Conservation (phyloP, 2,113 vertebrate species). For the Oplegnathus fasciatus region DNA sequence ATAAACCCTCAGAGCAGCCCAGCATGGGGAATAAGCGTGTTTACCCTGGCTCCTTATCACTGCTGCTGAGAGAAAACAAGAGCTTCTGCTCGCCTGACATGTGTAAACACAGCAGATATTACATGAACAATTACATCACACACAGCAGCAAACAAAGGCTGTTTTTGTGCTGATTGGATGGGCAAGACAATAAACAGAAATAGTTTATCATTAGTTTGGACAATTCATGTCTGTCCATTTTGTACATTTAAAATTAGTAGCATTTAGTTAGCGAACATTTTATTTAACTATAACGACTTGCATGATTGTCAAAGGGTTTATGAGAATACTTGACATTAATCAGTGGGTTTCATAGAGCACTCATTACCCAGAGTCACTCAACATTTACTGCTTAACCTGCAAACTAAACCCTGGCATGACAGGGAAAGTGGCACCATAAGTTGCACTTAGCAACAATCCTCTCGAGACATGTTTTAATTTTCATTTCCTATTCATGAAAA, state of each 20-base stretch:
- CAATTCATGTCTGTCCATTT: too few species aligned
- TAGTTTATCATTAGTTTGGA: neutral
- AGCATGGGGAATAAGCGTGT: neutral
- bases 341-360: neutral
- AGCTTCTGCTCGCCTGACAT: neutral
- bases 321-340: neutral
- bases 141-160: neutral
- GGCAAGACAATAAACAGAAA: neutral
- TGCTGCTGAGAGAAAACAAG: neutral
- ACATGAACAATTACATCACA: neutral
- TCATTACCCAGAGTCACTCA: neutral
- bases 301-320: neutral
- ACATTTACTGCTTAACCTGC: neutral
- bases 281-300: too few species aligned
- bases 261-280: too few species aligned
- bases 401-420: neutral
- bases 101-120: neutral
- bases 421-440: too few species aligned
- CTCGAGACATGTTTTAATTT: too few species aligned
- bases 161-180: neutral
- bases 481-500: neutral
- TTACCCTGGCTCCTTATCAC: slow-evolving; percentile 18
- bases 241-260: too few species aligned
- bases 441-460: too few species aligned
- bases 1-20: neutral